Evolutionary conservation across 2,113 vertebrate species (phyloP).

Genomic region (Grallaria varia): DNA sequence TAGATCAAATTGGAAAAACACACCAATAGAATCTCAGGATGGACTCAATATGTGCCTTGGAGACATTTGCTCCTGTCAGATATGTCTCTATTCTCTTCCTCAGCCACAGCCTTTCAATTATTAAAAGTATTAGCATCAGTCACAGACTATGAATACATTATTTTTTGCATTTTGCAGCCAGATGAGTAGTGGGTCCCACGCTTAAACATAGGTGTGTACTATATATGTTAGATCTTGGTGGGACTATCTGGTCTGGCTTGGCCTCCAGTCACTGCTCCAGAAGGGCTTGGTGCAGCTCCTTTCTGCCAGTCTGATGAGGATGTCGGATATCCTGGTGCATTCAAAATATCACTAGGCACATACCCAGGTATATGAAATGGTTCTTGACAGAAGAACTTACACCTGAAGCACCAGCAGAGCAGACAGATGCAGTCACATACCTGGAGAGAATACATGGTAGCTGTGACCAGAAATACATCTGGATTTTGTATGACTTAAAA

Average conservation of each 20-base stretch:
- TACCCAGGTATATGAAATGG: neutral
- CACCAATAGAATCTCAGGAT: neutral
- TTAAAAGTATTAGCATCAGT: neutral
- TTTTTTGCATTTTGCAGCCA: neutral
- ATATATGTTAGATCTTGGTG: neutral
- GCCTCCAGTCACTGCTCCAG: neutral
- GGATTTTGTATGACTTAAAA: neutral
- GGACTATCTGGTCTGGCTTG: neutral
- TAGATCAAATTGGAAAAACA: neutral
- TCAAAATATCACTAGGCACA: neutral
- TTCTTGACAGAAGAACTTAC: neutral
- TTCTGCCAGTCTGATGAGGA: neutral
- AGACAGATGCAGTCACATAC: neutral
- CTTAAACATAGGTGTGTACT: neutral
- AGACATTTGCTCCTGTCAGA: neutral
- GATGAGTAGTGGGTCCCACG: neutral
- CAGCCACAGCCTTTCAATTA: neutral
- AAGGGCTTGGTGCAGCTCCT: neutral
- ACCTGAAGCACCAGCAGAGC: neutral
- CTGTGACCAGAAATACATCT: neutral
- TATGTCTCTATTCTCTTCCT: neutral
- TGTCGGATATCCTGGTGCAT: too few relatives aligned
- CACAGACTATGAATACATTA: neutral
- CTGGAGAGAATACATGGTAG: neutral
- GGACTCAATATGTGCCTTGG: neutral